A percentile compares a stretch with the other conserved stretches of the same genome.
Evolutionary conservation across 2,113 vertebrate genomes (phyloP).

Genomic region (Forbesichthys papilliferus): DNA sequence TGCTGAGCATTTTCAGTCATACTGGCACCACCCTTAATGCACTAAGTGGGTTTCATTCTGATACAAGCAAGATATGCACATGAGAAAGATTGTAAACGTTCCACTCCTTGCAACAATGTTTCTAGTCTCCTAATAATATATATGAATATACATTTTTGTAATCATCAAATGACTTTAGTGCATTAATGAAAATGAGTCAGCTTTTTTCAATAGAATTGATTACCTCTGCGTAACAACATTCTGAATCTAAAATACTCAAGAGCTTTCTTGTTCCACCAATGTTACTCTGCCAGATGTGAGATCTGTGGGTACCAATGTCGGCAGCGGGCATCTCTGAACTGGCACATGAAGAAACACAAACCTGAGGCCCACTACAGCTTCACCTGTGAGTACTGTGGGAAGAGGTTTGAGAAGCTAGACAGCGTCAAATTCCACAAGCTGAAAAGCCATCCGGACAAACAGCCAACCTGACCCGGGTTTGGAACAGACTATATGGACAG

Average conservation of each 20-base stretch:
- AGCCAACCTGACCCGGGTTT: conserved; percentile 63
- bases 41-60: too few relatives aligned
- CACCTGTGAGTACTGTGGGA: conserved; percentile 89
- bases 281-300: conserved; percentile 79
- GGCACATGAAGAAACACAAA: conserved; percentile 95
- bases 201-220: too few relatives aligned
- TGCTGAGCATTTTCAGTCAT: too few relatives aligned
- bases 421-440: conserved; percentile 92
- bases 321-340: conserved; percentile 90
- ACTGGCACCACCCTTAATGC: too few relatives aligned
- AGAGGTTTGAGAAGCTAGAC: conserved; percentile 89
- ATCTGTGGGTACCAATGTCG: conserved; percentile 94
- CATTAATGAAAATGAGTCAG: too few relatives aligned
- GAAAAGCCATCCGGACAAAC: conserved; percentile 88
- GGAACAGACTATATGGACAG: neutral
- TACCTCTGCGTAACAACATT: too few relatives aligned
- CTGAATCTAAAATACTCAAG: neutral
- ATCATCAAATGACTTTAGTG: neutral
- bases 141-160: too few relatives aligned
- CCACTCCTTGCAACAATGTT: too few relatives aligned
- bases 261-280: neutral
- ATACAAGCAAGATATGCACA: too few relatives aligned
- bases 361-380: conserved; percentile 87
- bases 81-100: too few relatives aligned
- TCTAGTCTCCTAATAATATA: too few relatives aligned